Conservation (phyloP, 1,140 invertebrate species). For the Drosophila pachea region DNA sequence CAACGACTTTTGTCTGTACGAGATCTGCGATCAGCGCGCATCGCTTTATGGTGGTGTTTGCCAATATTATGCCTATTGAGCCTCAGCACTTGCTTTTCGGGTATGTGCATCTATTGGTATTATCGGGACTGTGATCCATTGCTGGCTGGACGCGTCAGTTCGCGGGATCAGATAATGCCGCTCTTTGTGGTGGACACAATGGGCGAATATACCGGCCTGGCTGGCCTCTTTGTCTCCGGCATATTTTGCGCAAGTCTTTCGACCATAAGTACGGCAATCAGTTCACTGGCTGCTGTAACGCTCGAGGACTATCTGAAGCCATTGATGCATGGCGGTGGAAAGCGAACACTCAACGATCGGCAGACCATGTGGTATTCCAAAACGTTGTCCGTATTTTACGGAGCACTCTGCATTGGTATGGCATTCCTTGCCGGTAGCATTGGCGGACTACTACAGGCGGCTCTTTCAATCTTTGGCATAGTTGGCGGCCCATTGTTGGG, state of each 20-base stretch:
- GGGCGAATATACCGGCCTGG: constrained; percentile 84
- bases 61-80: constrained; percentile 85
- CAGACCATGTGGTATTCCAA: constrained; percentile 80
- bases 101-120: constrained; percentile 88
- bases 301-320: constrained; percentile 89
- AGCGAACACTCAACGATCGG: constrained; percentile 53
- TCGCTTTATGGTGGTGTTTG: constrained; percentile 84
- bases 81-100: constrained; percentile 86
- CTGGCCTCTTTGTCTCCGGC: constrained; percentile 90
- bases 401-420: constrained; percentile 84
- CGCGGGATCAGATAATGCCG: constrained; percentile 83
- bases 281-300: constrained; percentile 90
- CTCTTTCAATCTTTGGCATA: constrained; percentile 88
- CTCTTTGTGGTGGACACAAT: constrained; percentile 89
- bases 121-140: constrained; percentile 89
- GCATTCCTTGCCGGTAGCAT: constrained; percentile 86
- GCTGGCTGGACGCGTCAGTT: constrained; percentile 80
- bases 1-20: constrained; percentile 90
- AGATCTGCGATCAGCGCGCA: constrained; percentile 83
- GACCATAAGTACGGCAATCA: constrained; percentile 89
- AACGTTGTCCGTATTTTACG: constrained; percentile 84
- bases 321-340: constrained; percentile 62
- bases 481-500: constrained; percentile 89
- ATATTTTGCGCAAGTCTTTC: constrained; percentile 92
- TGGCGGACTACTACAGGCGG: constrained; percentile 86